Evolutionary conservation across 1,140 invertebrate species (phyloP).

Genomic region (Drosophila repleta): DNA sequence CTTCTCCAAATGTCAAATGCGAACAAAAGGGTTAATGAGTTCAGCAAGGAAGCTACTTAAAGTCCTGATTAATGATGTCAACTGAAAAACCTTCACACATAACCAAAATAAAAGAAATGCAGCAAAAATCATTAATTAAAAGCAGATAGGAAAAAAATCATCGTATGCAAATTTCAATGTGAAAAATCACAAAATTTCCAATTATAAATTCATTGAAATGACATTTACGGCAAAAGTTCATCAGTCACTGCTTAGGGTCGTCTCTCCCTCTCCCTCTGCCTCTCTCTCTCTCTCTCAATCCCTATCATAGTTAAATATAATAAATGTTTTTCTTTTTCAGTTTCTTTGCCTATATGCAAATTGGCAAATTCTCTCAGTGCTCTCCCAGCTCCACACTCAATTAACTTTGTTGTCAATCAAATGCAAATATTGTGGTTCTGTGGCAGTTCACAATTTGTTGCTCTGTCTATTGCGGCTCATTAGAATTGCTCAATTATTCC

Average conservation of each 20-base stretch:
- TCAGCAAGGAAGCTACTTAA: conserved; percentile 63
- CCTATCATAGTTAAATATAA: conserved; percentile 71
- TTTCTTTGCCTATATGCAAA: conserved; percentile 61
- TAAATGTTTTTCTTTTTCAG: conserved; percentile 71
- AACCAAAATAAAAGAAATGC: conserved; percentile 65
- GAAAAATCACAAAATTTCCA: conserved; percentile 67
- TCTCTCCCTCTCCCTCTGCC: not conserved
- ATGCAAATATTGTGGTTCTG: conserved; percentile 76
- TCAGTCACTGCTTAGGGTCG: conserved; percentile 56
- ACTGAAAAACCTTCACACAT: conserved; percentile 48
- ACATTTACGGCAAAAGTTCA: conserved; percentile 72
- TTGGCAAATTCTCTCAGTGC: conserved; percentile 24
- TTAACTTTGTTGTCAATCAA: conserved; percentile 83
- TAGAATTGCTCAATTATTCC: conserved; percentile 83
- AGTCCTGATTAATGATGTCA: conserved; percentile 75
- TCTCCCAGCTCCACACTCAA: conserved; percentile 67
- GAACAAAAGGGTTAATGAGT: conserved; percentile 83
- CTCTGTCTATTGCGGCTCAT: conserved; percentile 68
- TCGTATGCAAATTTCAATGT: conserved; percentile 67
- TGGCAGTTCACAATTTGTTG: conserved; percentile 56
- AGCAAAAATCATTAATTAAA: conserved; percentile 81
- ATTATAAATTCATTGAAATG: conserved; percentile 84
- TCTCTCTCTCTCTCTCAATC: not conserved
- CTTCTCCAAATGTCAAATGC: conserved; percentile 44
- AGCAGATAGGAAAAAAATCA: conserved; percentile 50